Conservation (phyloP, 2,888 invertebrate genomes). For the Drosophila planitibia region DNA sequence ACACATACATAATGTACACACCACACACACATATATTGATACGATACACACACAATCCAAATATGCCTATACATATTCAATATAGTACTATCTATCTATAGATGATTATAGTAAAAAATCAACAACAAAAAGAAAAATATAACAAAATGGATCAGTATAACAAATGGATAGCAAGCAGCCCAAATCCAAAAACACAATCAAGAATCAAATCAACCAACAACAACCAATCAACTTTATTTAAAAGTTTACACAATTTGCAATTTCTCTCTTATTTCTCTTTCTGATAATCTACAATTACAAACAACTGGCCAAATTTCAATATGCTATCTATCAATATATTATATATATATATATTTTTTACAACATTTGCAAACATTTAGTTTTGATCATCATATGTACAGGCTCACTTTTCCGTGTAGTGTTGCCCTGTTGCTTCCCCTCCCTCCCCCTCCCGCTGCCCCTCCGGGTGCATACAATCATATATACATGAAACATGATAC, state of each 20-base stretch:
- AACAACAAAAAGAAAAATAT: slow-evolving; percentile 1
- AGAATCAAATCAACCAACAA: background rate
- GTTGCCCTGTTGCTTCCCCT: slow-evolving; percentile 4
- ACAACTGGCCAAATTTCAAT: slow-evolving; percentile 53
- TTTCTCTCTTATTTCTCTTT: slow-evolving; percentile 9
- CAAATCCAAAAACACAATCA: slow-evolving; percentile 13
- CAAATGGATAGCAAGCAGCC: slow-evolving; percentile 19
- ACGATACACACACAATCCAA: slow-evolving; percentile 23
- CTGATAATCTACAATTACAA: slow-evolving; percentile 6
- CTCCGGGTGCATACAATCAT: background rate
- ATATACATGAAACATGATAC: slow-evolving; percentile 1
- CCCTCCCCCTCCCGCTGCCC: rapidly evolving
- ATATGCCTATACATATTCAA: slow-evolving; percentile 35
- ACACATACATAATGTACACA: slow-evolving; percentile 11
- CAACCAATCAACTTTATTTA: slow-evolving; percentile 6
- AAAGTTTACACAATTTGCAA: slow-evolving; percentile 16
- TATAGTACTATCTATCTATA: slow-evolving; percentile 28
- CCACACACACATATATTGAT: slow-evolving; percentile 14
- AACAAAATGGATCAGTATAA: slow-evolving; percentile 15
- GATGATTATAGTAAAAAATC: slow-evolving; percentile 24
- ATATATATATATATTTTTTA: slow-evolving; percentile 27
- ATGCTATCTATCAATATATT: slow-evolving; percentile 29
- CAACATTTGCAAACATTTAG: slow-evolving; percentile 34
- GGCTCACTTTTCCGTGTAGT: slow-evolving; percentile 19
- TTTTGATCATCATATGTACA: slow-evolving; percentile 14